Conservation (phyloP, 2,113 vertebrate species). For the Muntiacus reevesi region DNA sequence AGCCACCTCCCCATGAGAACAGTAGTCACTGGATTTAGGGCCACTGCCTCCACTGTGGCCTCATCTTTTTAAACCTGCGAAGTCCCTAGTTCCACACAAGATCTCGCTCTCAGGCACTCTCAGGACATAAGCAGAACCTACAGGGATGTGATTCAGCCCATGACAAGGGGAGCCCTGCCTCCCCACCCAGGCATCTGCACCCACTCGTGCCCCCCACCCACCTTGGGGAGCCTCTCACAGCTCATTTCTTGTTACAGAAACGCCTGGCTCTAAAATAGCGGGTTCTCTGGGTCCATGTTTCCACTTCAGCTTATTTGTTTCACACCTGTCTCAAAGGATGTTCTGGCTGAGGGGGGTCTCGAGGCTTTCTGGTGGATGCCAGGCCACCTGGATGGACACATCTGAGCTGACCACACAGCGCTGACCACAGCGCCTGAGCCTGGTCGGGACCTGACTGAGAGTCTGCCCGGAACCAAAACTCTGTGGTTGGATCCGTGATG, state of each 20-base stretch:
- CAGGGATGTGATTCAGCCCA: accelerated
- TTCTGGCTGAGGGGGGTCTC: too few relatives aligned
- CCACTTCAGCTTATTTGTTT: background rate
- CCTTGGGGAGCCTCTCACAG: background rate
- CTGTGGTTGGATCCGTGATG: background rate
- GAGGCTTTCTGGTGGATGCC: background rate
- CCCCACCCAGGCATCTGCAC: background rate
- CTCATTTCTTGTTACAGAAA: conserved; percentile 8
- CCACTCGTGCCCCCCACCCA: background rate
- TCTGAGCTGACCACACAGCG: background rate
- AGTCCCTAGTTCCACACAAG: background rate
- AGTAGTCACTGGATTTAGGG: background rate
- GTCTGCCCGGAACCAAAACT: background rate
- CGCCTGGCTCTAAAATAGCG: background rate
- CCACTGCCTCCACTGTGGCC: background rate
- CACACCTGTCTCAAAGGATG: background rate
- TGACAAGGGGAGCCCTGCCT: too few relatives aligned
- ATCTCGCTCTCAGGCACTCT: accelerated
- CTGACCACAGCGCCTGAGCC: background rate
- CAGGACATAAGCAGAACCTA: background rate
- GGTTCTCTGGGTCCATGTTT: background rate
- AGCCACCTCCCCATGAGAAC: too few relatives aligned
- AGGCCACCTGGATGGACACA: background rate
- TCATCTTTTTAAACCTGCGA: background rate
- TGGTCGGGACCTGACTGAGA: accelerated